Evolutionary conservation across 1,140 invertebrate species (phyloP).

Genomic region (Liolophura sinensis): DNA sequence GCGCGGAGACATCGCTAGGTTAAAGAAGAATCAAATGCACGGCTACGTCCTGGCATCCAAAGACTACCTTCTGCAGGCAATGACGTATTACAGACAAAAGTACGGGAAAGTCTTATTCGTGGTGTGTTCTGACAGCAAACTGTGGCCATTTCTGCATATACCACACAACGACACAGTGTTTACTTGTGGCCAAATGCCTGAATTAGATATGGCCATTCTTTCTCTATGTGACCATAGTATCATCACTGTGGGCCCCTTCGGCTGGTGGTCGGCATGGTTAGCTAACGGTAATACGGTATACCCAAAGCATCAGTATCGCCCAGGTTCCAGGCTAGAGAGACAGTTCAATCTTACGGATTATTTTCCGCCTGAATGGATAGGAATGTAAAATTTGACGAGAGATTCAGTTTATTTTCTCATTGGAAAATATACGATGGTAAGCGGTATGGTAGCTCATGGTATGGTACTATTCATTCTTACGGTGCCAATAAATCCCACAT

Average conservation of each 20-base stretch:
- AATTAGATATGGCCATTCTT: conserved; percentile 44
- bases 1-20: conserved; percentile 33
- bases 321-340: conserved; percentile 16
- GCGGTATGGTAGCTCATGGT: too few relatives aligned
- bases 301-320: conserved; percentile 26
- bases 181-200: conserved; percentile 9
- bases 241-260: conserved; percentile 41
- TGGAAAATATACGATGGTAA: too few relatives aligned
- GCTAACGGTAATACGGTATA: conserved; percentile 40
- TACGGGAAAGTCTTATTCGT: conserved; percentile 31
- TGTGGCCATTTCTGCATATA: conserved; percentile 30
- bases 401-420: too few relatives aligned
- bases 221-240: conserved; percentile 41
- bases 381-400: conserved; percentile 3
- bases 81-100: conserved; percentile 24
- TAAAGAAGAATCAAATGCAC: conserved; percentile 8
- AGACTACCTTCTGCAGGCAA: conserved; percentile 26
- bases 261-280: conserved; percentile 48
- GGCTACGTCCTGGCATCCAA: conserved; percentile 26
- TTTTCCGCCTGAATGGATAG: conserved; percentile 17
- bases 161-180: conserved; percentile 19
- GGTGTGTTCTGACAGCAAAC: conserved; percentile 33
- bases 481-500: too few relatives aligned
- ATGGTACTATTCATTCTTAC: too few relatives aligned
- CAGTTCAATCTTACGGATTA: conserved; percentile 15